These are phyloP conservation scores for Grallaria varia DNA, from an alignment of 2,113 vertebrate species.

Conservation along the genomic window DNA sequence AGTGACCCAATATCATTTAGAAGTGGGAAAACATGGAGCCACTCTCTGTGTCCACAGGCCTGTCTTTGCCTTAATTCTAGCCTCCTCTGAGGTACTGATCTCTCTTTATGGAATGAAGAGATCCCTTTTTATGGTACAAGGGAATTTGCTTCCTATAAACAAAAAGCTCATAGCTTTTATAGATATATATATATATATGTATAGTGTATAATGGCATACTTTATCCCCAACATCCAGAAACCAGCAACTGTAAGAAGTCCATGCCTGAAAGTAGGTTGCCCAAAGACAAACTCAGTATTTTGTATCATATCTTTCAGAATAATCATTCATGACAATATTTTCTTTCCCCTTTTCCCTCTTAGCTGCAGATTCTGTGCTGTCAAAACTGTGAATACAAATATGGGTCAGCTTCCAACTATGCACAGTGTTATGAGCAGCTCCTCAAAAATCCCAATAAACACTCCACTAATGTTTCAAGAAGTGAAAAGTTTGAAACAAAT, in stretches of 20 bases:
- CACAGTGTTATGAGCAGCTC: background rate
- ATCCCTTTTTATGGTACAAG: constrained; percentile 1
- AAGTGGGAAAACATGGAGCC: background rate
- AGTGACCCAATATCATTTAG: background rate
- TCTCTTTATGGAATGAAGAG: constrained; percentile 9
- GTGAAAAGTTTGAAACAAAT: background rate
- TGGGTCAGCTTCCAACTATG: background rate
- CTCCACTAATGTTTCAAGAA: background rate
- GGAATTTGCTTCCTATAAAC: constrained; percentile 6
- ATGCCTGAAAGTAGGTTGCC: background rate
- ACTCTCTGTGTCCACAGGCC: background rate
- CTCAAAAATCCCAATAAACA: background rate
- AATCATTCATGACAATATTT: background rate
- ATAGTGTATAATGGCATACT: background rate
- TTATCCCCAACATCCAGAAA: background rate
- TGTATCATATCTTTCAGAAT: background rate
- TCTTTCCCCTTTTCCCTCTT: background rate
- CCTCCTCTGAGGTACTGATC: constrained; percentile 14
- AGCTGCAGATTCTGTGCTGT: background rate
- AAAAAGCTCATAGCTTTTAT: background rate
- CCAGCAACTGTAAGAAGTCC: background rate
- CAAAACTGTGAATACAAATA: background rate
- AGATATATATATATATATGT: background rate
- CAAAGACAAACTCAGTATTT: background rate
- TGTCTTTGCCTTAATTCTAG: constrained; percentile 56